Evolutionary conservation across 2,888 invertebrate genomes (phyloP).

Genomic region (Leptinotarsa juncta): DNA sequence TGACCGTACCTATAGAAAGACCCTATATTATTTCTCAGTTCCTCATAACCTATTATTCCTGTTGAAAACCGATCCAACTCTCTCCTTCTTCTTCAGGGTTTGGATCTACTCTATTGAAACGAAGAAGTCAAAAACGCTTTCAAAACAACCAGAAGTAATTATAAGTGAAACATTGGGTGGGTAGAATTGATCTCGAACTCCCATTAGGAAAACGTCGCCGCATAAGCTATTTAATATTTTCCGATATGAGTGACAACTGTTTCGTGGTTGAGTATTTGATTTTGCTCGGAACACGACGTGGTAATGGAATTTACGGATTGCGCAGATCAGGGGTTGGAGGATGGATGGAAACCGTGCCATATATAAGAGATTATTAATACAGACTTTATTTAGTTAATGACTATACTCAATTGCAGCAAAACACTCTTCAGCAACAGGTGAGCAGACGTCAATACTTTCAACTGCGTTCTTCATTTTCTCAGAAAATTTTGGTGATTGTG

Average conservation of each 20-base stretch:
- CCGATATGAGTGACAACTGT: slow-evolving; percentile 44
- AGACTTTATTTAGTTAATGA: slow-evolving; percentile 30
- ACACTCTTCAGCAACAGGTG: not conserved
- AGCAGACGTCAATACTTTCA: not conserved
- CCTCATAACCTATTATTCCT: too few relatives aligned
- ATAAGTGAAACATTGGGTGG: too few relatives aligned
- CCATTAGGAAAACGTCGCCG: not conserved
- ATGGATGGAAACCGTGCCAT: slow-evolving; percentile 42
- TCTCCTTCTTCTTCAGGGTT: too few relatives aligned
- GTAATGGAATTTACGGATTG: slow-evolving; percentile 47
- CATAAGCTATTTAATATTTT: slow-evolving; percentile 35
- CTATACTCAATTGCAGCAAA: slow-evolving; percentile 20
- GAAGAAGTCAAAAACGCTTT: too few relatives aligned
- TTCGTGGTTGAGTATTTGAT: slow-evolving; percentile 40
- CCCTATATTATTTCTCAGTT: too few relatives aligned
- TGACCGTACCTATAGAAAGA: too few relatives aligned
- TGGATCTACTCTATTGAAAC: too few relatives aligned
- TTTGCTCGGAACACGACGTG: slow-evolving; percentile 42
- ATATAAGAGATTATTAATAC: slow-evolving; percentile 46
- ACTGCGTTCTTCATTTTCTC: not conserved
- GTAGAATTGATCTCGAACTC: not conserved
- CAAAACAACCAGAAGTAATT: too few relatives aligned
- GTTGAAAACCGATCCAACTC: too few relatives aligned
- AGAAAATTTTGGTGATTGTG: not conserved
- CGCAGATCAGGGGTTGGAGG: slow-evolving; percentile 46